Evolutionary conservation across 2,888 invertebrate genomes (phyloP).

Genomic region (Eurois occulta): DNA sequence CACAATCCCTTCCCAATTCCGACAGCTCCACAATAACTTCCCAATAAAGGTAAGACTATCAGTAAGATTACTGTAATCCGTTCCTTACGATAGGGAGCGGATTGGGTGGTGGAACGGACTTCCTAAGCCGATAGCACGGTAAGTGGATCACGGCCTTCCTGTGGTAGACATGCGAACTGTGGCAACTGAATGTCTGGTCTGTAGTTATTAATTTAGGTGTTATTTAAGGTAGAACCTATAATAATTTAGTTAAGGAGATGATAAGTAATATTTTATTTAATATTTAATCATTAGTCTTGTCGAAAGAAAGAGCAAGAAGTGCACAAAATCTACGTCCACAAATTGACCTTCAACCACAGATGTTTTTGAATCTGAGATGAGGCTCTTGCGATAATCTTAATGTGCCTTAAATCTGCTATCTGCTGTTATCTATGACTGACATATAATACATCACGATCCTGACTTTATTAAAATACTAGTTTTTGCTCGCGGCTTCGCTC

Average conservation of each 20-base stretch:
- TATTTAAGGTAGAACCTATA: neutral
- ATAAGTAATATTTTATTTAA: neutral
- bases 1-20: constrained; percentile 6
- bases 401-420: neutral
- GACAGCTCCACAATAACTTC: constrained; percentile 15
- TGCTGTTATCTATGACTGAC: too few species aligned
- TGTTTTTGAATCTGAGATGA: neutral
- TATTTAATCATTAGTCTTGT: neutral
- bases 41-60: constrained; percentile 40
- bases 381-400: neutral
- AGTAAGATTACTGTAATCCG: constrained; percentile 65
- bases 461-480: too few species aligned
- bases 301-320: neutral
- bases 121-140: constrained; percentile 63
- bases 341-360: neutral
- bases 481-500: too few species aligned
- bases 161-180: constrained; percentile 59
- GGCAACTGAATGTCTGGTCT: constrained; percentile 33
- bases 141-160: constrained; percentile 69
- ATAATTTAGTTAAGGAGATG: neutral
- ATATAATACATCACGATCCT: too few species aligned
- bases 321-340: neutral
- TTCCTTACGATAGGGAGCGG: constrained; percentile 43
- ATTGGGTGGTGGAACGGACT: constrained; percentile 56
- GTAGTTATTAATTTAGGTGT: neutral